These are phyloP conservation scores for Anoplopoma fimbria DNA, from an alignment of 2,113 vertebrate species.

Conservation along the genomic window DNA sequence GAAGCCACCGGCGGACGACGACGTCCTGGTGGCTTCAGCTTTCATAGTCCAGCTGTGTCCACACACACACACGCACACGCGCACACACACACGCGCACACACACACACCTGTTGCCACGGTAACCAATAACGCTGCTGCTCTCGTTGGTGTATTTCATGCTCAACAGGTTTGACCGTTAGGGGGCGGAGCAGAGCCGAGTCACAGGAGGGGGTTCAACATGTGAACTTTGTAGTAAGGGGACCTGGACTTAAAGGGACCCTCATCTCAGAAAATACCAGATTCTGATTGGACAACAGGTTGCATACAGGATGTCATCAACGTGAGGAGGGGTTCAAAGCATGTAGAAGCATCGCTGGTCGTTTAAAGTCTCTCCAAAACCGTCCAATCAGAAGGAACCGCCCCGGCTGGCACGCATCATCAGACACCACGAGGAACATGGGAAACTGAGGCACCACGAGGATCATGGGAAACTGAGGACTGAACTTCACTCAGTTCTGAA, in stretches of 20 bases:
- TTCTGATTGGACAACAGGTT: too few species aligned
- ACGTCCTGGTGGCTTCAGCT: conserved; percentile 66
- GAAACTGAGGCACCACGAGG: neutral
- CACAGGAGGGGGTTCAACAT: too few species aligned
- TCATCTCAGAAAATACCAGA: neutral
- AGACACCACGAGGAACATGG: neutral
- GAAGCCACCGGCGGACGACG: neutral
- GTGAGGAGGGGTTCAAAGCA: too few species aligned
- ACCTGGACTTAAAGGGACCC: too few species aligned
- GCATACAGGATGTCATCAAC: too few species aligned
- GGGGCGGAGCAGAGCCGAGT: neutral
- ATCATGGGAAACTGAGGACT: neutral
- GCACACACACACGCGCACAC: conserved; percentile 11
- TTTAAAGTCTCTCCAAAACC: neutral
- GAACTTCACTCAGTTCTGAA: neutral
- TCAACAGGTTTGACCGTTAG: neutral
- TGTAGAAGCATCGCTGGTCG: too few species aligned
- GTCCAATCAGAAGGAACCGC: neutral
- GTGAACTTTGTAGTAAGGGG: too few species aligned
- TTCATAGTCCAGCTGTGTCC: conserved; percentile 79
- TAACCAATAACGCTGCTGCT: neutral
- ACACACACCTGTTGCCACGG: conserved; percentile 10
- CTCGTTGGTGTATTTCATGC: neutral
- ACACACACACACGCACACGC: neutral
- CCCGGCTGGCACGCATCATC: neutral